These are phyloP conservation scores for Vanessa cardui DNA, from an alignment of 2,888 invertebrate species.

Conservation along the genomic window DNA sequence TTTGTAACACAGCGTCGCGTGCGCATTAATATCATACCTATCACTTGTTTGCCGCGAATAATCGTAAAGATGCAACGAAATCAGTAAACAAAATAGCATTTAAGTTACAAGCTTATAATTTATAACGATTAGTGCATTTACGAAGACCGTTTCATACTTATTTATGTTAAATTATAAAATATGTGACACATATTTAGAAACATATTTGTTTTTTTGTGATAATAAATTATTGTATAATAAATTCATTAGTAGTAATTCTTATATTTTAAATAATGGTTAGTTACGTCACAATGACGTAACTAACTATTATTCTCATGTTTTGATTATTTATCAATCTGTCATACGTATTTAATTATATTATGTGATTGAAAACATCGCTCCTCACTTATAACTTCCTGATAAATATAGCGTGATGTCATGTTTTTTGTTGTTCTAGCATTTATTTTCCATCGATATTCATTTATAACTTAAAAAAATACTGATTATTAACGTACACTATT, in stretches of 20 bases:
- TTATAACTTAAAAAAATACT: constrained; percentile 40
- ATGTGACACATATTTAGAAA: no score
- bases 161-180: no score
- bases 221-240: no score
- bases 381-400: constrained; percentile 7
- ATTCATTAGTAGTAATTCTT: no score
- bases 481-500: constrained; percentile 22
- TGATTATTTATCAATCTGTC: no score
- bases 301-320: no score
- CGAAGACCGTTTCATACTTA: no score
- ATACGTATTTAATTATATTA: no score
- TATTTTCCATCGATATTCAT: constrained; percentile 56
- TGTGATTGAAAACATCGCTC: constrained; percentile 4
- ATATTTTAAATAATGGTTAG: no score
- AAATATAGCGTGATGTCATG: constrained; percentile 39
- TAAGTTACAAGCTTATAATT: constrained; percentile 25
- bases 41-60: constrained; percentile 45
- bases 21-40: constrained; percentile 53
- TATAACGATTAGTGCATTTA: neutral
- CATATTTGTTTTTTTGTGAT: no score
- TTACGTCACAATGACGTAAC: no score
- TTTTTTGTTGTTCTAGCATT: constrained; percentile 51
- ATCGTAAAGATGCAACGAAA: constrained; percentile 54
- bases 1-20: constrained; percentile 47
- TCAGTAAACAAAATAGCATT: constrained; percentile 46